These are phyloP conservation scores for Odontocolon sp. DNA, from an alignment of 2,888 invertebrate genomes.

Conservation along the genomic window DNA sequence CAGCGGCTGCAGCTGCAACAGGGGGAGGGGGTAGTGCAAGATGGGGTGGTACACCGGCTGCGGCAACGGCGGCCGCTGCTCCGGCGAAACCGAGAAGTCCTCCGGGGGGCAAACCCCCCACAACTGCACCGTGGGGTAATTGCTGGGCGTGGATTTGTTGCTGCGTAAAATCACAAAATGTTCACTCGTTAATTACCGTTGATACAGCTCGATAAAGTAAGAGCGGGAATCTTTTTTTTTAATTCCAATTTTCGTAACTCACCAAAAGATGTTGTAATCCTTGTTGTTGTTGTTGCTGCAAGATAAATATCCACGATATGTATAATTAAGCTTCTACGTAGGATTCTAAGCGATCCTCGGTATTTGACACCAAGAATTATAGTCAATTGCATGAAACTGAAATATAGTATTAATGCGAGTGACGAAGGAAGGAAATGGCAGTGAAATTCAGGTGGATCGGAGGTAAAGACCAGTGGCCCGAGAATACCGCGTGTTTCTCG, in stretches of 20 bases:
- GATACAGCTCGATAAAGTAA: neutral
- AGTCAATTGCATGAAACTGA: too few relatives aligned
- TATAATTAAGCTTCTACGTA: neutral
- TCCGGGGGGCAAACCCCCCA: constrained; percentile 81
- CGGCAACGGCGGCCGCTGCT: constrained; percentile 82
- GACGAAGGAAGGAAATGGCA: too few relatives aligned
- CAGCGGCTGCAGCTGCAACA: constrained; percentile 82
- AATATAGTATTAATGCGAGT: too few relatives aligned
- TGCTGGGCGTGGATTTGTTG: constrained; percentile 96
- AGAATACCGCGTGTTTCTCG: neutral
- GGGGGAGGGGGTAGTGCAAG: constrained; percentile 83
- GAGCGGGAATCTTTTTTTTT: neutral
- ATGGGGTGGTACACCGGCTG: constrained; percentile 82
- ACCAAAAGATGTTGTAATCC: constrained; percentile 96
- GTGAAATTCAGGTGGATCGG: too few relatives aligned
- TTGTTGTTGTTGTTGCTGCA: constrained; percentile 95
- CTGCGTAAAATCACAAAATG: constrained; percentile 81
- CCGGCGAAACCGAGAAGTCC: constrained; percentile 83
- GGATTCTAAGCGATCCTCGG: too few relatives aligned
- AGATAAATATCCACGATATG: constrained; percentile 69
- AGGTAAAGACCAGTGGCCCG: neutral
- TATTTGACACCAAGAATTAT: too few relatives aligned
- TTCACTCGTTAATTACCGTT: neutral
- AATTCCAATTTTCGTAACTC: constrained; percentile 82
- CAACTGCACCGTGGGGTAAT: constrained; percentile 85